Base-by-base conservation (phyloP, 2,113 vertebrate species). In the Cacatua alba region DNA sequence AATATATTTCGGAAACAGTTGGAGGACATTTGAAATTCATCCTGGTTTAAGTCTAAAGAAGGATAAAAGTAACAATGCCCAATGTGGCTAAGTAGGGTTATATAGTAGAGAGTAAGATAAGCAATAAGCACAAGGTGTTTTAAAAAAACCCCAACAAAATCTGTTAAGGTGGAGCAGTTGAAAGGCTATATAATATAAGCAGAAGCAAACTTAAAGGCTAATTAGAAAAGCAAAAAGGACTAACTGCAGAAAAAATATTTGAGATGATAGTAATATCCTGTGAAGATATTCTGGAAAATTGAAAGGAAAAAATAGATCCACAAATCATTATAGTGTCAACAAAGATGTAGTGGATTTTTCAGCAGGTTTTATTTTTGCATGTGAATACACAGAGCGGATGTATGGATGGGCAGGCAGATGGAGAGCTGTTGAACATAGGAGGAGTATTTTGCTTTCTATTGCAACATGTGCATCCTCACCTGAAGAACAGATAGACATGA, bases 1-100 rank as follows among this genome's bases (percentile, higher is more conserved):
- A 97, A 96, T 96, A 86, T 68, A 95, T 96, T 96, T 96, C 92
- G 86, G 96, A 97, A 97, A 96, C 92, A 91, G 90, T 97, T 95
- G 46, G 95, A 85, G 89, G 96, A 78, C 74, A 97, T 96, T 96
- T 97, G 94, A 94, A 95, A 97, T 95, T 92, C 82, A 97, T 96
- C 81, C 94, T 95, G 82, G 95, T 92, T 97, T 97, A 97, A 96
- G 95, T 95, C 90, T 95, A 95, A 95, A 97, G 94, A 92, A 80
- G 94, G 93, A 95, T 97, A 94, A 97, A 96, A 91, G 95, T 97
- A 97, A 96, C 97, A 95, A 95, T 95, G 84, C 90, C 75, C 88
- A 82, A 77, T 92, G 86, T 88, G 75, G 92, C 79, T 97, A 96
- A 97, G 95, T 41, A 95, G 92, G 84, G 84, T 95, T 96, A 82